These are phyloP conservation scores for Timema podura DNA, from an alignment of 2,888 invertebrate genomes.

Conservation along the genomic window DNA sequence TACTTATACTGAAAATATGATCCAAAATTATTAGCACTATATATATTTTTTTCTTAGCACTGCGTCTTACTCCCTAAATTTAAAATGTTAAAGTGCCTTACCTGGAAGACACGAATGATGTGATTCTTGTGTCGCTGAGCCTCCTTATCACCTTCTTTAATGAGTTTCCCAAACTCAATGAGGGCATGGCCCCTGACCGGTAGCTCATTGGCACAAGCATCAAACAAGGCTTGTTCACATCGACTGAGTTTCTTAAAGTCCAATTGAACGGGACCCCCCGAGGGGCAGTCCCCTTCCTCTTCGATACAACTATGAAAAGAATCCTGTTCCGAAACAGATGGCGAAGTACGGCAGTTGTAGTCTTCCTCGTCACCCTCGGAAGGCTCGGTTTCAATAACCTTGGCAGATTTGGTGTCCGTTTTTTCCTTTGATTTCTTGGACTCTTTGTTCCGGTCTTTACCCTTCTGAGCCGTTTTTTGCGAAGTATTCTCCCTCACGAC, in stretches of 20 bases:
- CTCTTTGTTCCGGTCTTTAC: constrained; percentile 15
- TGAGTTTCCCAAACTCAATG: constrained; percentile 65
- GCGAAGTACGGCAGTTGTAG: not conserved
- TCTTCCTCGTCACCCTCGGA: not conserved
- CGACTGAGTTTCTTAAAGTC: constrained; percentile 39
- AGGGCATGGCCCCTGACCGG: constrained; percentile 81
- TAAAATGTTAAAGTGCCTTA: constrained; percentile 40
- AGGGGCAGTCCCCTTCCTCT: constrained; percentile 3
- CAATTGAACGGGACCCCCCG: not conserved
- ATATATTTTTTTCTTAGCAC: too few species aligned
- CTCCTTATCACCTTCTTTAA: constrained; percentile 60
- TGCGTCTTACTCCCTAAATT: too few species aligned
- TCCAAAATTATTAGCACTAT: too few species aligned
- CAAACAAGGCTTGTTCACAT: constrained; percentile 60
- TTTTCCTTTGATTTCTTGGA: constrained; percentile 14
- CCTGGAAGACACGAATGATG: constrained; percentile 68
- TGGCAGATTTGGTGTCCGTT: not conserved
- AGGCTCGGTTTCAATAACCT: not conserved
- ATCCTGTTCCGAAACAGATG: constrained; percentile 11
- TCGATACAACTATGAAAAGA: constrained; percentile 4
- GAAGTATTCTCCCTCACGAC: constrained; percentile 28
- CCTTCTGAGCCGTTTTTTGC: constrained; percentile 13
- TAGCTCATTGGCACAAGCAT: constrained; percentile 65
- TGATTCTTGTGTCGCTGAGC: constrained; percentile 61
- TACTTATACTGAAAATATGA: too few species aligned